These are phyloP conservation scores for Spodoptera frugiperda DNA, from an alignment of 1,140 invertebrate species.

Conservation along the genomic window DNA sequence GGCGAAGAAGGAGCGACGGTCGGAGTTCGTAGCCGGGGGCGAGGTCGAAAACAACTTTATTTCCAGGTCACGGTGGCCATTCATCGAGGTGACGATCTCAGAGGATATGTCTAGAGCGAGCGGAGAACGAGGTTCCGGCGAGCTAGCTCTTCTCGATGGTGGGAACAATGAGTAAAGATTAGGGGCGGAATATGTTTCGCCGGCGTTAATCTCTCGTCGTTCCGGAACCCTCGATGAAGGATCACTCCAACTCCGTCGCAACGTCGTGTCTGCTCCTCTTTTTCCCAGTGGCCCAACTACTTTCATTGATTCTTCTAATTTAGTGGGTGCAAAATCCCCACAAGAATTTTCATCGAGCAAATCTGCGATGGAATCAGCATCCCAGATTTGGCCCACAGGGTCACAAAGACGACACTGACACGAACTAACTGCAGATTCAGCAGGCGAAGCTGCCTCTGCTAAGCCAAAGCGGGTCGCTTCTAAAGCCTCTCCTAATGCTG, in stretches of 20 bases:
- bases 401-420: slow-evolving; percentile 94
- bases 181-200: slow-evolving; percentile 74
- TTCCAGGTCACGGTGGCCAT: slow-evolving; percentile 92
- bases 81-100: slow-evolving; percentile 91
- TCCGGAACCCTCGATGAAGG: slow-evolving; percentile 83
- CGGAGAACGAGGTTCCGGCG: slow-evolving; percentile 74
- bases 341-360: slow-evolving; percentile 80
- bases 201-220: slow-evolving; percentile 70
- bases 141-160: slow-evolving; percentile 83
- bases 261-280: slow-evolving; percentile 78
- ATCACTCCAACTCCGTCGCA: slow-evolving; percentile 89
- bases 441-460: slow-evolving; percentile 77
- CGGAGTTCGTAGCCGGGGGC: slow-evolving; percentile 78
- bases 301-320: slow-evolving; percentile 83
- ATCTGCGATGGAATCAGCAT: slow-evolving; percentile 87
- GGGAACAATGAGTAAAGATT: slow-evolving; percentile 86
- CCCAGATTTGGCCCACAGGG: slow-evolving; percentile 92
- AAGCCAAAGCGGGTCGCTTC: slow-evolving; percentile 79
- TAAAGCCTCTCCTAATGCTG: slow-evolving; percentile 81
- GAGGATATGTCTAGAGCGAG: slow-evolving; percentile 90
- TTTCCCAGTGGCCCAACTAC: slow-evolving; percentile 75
- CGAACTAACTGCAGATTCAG: slow-evolving; percentile 84
- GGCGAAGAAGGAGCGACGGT: slow-evolving; percentile 79
- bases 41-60: slow-evolving; percentile 91
- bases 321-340: slow-evolving; percentile 80